Evolutionary conservation across 2,797 vertebrate genomes (phyloP).

Genomic region (Sylvilagus floridanus): DNA sequence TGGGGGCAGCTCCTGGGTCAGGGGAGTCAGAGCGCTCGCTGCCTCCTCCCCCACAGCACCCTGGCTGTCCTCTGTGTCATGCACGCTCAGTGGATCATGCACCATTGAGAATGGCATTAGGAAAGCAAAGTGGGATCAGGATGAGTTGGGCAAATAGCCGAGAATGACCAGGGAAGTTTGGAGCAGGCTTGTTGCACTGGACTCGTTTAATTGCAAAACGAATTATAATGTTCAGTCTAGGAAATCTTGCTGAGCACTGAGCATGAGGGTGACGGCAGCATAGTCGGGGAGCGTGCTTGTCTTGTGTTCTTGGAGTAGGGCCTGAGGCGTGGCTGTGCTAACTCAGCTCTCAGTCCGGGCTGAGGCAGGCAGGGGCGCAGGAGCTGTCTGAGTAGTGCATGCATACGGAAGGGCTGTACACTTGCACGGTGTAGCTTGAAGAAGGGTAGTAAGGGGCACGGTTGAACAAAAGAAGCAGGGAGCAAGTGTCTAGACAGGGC

Average conservation of each 20-base stretch:
- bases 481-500: neutral
- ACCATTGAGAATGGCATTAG: neutral
- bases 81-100: fast-evolving
- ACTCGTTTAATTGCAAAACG: constrained; percentile 34
- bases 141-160: neutral
- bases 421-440: neutral
- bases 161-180: neutral
- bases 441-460: neutral
- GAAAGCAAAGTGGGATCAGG: constrained; percentile 22
- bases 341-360: neutral
- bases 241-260: neutral
- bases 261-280: neutral
- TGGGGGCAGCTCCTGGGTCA: fast-evolving
- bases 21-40: neutral
- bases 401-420: neutral
- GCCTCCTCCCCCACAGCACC: neutral
- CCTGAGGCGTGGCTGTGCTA: neutral
- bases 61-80: too few relatives aligned
- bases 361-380: neutral
- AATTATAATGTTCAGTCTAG: neutral
- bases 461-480: neutral
- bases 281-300: neutral
- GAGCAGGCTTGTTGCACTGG: neutral
- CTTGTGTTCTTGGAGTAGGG: neutral
- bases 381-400: neutral